Conservation (phyloP, 2,113 vertebrate species). For the Hydrolagus affinis region DNA sequence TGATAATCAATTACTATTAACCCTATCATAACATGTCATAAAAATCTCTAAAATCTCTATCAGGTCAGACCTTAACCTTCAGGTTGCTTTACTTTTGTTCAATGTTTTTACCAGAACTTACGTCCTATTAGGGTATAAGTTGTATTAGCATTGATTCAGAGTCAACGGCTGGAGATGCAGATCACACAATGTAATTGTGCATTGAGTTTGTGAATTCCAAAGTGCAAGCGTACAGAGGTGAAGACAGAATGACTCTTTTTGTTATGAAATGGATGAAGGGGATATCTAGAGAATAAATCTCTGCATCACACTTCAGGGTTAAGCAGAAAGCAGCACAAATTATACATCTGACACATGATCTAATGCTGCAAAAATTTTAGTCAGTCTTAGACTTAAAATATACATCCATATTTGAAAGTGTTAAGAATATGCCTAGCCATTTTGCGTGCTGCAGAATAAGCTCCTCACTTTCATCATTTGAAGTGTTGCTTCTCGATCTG, state of each 20-base stretch:
- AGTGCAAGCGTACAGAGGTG: too few species aligned
- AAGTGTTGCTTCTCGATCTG: conserved; percentile 37
- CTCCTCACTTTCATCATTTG: not conserved
- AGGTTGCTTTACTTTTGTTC: too few species aligned
- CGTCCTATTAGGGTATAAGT: too few species aligned
- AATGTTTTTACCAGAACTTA: too few species aligned
- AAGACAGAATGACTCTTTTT: not conserved
- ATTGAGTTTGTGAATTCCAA: too few species aligned
- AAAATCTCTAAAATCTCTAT: too few species aligned
- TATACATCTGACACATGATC: not conserved
- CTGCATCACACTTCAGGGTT: not conserved
- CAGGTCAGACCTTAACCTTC: too few species aligned
- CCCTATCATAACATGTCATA: too few species aligned
- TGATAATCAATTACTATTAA: too few species aligned
- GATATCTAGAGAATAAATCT: not conserved
- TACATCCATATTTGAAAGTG: not conserved
- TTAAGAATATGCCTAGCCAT: not conserved
- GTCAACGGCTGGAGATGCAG: too few species aligned
- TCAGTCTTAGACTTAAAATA: not conserved
- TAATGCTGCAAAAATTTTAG: not conserved
- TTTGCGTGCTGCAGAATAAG: not conserved
- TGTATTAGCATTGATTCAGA: too few species aligned
- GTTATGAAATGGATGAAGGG: not conserved
- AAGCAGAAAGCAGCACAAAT: not conserved
- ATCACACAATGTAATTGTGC: too few species aligned